phyloP scores from a whole-genome alignment of 2,113 vertebrate genomes.

The Psittacula cyanocephala region DNA sequence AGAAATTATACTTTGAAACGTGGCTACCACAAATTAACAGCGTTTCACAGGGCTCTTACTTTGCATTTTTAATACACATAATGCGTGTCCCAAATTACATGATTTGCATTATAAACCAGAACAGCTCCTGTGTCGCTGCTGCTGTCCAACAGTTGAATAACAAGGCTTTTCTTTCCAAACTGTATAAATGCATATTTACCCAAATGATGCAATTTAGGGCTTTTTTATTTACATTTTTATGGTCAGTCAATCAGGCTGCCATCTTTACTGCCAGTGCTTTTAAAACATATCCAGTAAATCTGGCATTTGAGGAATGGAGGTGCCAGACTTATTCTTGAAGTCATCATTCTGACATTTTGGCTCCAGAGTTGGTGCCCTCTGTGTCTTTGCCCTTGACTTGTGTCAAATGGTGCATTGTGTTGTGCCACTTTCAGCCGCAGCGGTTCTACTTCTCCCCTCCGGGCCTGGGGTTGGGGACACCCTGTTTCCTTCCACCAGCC shows the following conservation, averaged over 20 bases:
- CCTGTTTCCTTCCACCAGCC: not conserved
- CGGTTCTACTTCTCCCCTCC: not conserved
- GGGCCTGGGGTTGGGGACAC: rapidly evolving
- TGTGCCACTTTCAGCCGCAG: not conserved
- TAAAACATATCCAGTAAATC: not conserved
- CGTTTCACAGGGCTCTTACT: constrained; percentile 63
- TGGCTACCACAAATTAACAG: constrained; percentile 65
- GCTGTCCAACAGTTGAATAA: constrained; percentile 57
- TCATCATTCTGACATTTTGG: not conserved
- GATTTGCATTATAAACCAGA: constrained; percentile 72
- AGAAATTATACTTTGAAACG: constrained; percentile 69
- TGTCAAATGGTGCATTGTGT: not conserved
- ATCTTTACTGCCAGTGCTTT: not conserved
- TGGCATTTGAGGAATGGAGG: not conserved
- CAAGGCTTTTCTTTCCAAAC: constrained; percentile 64
- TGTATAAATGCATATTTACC: constrained; percentile 64
- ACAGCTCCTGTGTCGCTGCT: constrained; percentile 46
- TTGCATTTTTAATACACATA: constrained; percentile 73
- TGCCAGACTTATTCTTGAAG: not conserved
- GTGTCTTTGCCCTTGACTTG: not conserved
- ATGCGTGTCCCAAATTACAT: constrained; percentile 67
- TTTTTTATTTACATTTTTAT: constrained; percentile 26
- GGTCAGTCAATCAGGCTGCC: not conserved
- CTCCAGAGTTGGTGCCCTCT: not conserved
- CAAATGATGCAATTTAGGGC: constrained; percentile 33